Conservation (phyloP, 2,113 vertebrate genomes). For the Terrapene triunguis region DNA sequence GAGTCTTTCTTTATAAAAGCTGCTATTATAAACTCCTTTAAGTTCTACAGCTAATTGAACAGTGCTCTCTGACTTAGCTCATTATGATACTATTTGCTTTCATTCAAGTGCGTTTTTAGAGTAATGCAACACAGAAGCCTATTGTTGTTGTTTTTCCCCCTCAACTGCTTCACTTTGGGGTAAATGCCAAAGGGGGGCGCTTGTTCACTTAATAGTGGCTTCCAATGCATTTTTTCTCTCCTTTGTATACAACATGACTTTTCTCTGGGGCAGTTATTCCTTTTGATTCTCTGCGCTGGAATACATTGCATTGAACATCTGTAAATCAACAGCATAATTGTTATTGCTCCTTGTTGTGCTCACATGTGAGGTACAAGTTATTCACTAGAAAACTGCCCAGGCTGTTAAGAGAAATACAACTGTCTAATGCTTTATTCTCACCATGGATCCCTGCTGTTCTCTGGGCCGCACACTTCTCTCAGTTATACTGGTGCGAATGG, state of each 20-base stretch:
- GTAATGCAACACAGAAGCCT: slow-evolving; percentile 65
- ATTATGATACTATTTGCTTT: slow-evolving; percentile 58
- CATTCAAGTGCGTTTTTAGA: slow-evolving; percentile 50
- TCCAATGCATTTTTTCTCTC: not conserved
- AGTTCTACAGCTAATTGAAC: slow-evolving; percentile 60
- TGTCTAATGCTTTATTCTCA: not conserved
- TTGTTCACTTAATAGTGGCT: not conserved
- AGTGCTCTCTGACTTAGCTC: slow-evolving; percentile 35
- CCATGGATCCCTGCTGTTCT: not conserved
- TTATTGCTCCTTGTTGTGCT: not conserved
- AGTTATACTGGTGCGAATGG: not conserved
- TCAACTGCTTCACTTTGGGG: slow-evolving; percentile 17
- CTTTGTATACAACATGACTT: not conserved
- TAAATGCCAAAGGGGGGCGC: slow-evolving; percentile 19
- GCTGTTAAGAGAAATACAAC: not conserved
- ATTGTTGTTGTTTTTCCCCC: slow-evolving; percentile 49
- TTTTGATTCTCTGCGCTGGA: not conserved
- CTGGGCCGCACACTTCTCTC: not conserved
- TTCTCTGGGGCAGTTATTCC: not conserved
- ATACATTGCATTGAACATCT: not conserved
- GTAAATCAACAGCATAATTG: not conserved
- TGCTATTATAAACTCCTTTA: slow-evolving; percentile 53
- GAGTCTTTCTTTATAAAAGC: slow-evolving; percentile 22
- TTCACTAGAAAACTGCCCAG: not conserved
- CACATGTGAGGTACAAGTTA: not conserved